phyloP scores from a whole-genome alignment of 2,888 invertebrate genomes.

The Xylota segnis region DNA sequence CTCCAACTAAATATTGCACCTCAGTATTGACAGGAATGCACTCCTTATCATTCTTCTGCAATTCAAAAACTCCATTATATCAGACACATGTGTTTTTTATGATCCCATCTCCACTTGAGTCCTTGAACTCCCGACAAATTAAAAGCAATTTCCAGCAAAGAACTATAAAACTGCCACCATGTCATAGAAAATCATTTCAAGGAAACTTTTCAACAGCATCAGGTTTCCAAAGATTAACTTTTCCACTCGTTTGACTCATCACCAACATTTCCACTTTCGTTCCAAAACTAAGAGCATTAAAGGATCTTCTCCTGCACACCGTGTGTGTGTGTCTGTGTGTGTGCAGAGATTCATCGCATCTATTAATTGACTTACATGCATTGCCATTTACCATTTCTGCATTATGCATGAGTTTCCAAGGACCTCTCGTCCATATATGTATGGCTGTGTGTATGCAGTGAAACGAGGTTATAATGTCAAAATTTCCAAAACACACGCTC shows the following conservation, averaged over 20 bases:
- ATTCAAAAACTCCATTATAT: neutral
- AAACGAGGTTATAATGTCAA: slow-evolving; percentile 38
- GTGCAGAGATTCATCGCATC: neutral
- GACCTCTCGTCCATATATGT: neutral
- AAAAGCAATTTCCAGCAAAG: slow-evolving; percentile 13
- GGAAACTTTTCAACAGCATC: neutral
- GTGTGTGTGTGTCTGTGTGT: neutral
- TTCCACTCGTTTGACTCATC: slow-evolving; percentile 6
- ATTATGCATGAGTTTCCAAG: slow-evolving; percentile 23
- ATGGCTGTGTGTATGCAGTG: neutral
- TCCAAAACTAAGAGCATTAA: slow-evolving; percentile 11
- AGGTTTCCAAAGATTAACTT: slow-evolving; percentile 15
- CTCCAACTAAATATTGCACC: too few species aligned
- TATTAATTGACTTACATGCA: slow-evolving; percentile 34
- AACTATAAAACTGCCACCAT: neutral
- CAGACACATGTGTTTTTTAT: neutral
- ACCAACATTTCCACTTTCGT: neutral
- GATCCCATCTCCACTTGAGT: neutral
- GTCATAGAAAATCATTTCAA: slow-evolving; percentile 2
- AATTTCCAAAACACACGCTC: slow-evolving; percentile 1
- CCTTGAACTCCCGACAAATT: neutral
- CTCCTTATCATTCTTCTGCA: neutral
- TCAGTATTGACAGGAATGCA: too few species aligned
- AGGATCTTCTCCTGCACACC: neutral
- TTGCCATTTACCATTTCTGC: slow-evolving; percentile 30